Conservation (phyloP, 2,113 vertebrate genomes). For the Tychaedon coryphoeus region DNA sequence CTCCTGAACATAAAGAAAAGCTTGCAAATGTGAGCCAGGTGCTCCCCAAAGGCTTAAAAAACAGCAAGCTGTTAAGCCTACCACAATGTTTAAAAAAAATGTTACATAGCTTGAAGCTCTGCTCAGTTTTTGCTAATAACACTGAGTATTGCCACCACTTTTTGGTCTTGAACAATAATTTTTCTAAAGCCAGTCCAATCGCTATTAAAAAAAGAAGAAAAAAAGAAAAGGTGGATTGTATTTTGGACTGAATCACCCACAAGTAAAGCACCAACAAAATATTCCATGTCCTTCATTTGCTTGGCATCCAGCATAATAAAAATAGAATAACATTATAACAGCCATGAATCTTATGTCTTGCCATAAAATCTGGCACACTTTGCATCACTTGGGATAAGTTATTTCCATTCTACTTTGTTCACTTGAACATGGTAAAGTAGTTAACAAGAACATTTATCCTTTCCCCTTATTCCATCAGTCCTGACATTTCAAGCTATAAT, state of each 20-base stretch:
- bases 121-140: neutral
- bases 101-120: neutral
- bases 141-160: neutral
- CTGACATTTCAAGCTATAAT: constrained; percentile 33
- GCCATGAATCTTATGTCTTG: neutral
- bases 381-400: constrained; percentile 20
- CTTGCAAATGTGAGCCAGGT: neutral
- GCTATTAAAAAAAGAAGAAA: neutral
- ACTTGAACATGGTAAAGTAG: constrained; percentile 45
- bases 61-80: neutral
- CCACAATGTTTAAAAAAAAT: neutral
- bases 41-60: neutral
- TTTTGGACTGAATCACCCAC: neutral
- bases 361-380: constrained; percentile 20
- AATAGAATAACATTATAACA: constrained; percentile 4
- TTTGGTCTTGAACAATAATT: neutral
- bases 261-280: neutral
- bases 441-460: constrained; percentile 50
- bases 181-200: neutral
- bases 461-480: constrained; percentile 27
- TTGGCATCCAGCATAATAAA: constrained; percentile 18
- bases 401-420: constrained; percentile 46
- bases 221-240: neutral
- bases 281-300: neutral
- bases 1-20: neutral